Evolutionary conservation across 2,797 vertebrate genomes (phyloP).

Genomic region (Betta splendens): DNA sequence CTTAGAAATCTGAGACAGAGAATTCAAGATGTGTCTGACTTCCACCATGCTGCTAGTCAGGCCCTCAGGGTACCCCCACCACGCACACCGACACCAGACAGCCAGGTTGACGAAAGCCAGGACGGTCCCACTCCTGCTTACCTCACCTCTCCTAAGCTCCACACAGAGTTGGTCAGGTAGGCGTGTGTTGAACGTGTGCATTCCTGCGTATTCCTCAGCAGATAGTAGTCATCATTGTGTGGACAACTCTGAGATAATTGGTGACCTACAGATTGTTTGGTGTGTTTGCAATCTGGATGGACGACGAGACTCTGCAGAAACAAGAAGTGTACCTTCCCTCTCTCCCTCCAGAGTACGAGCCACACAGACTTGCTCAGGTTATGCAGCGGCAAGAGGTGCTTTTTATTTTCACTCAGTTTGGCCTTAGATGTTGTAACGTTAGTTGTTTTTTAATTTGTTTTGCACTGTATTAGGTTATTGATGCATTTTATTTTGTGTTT

Average conservation of each 20-base stretch:
- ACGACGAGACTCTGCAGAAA: slow-evolving; percentile 94
- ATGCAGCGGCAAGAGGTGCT: slow-evolving; percentile 90
- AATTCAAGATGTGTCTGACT: slow-evolving; percentile 91
- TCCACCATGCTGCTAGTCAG: slow-evolving; percentile 94
- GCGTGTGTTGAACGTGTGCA: neutral
- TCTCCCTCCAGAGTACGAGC: slow-evolving; percentile 92
- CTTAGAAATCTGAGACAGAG: slow-evolving; percentile 89
- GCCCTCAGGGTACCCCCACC: slow-evolving; percentile 84
- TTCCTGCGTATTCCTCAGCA: neutral
- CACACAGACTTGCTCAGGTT: slow-evolving; percentile 90
- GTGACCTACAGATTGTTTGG: slow-evolving; percentile 87
- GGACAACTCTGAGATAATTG: slow-evolving; percentile 9
- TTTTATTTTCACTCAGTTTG: slow-evolving; percentile 1
- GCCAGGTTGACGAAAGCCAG: slow-evolving; percentile 67
- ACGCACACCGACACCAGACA: slow-evolving; percentile 69
- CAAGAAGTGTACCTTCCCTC: slow-evolving; percentile 93
- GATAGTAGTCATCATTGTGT: neutral
- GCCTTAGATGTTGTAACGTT: too few species aligned
- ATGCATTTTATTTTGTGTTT: slow-evolving; percentile 16
- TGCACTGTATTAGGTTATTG: neutral
- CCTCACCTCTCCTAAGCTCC: slow-evolving; percentile 91
- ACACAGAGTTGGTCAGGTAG: slow-evolving; percentile 93
- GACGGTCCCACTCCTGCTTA: slow-evolving; percentile 59
- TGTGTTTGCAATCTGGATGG: slow-evolving; percentile 92
- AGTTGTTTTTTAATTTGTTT: too few species aligned